phyloP scores from a whole-genome alignment of 2,888 invertebrate genomes.

The Metalampra italica region DNA sequence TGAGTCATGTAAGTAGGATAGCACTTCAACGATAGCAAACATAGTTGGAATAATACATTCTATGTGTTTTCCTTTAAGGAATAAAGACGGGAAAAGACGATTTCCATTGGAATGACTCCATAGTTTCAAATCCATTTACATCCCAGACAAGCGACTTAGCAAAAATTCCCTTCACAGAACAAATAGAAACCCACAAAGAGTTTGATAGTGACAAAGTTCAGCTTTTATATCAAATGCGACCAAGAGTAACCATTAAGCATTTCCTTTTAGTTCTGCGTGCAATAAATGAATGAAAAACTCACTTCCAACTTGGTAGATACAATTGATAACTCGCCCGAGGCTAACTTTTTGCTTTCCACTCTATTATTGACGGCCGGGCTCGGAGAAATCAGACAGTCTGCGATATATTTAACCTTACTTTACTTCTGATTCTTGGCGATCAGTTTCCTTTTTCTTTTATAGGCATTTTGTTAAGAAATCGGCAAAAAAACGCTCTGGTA shows the following conservation, averaged over 20 bases:
- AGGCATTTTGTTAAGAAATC: neutral
- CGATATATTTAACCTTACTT: conserved; percentile 34
- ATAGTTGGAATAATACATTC: too few species aligned
- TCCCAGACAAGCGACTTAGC: conserved; percentile 35
- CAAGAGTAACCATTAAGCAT: conserved; percentile 62
- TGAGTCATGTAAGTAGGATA: too few species aligned
- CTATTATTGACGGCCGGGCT: conserved; percentile 57
- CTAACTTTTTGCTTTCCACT: conserved; percentile 61
- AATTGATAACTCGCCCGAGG: conserved; percentile 66
- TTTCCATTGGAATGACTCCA: neutral
- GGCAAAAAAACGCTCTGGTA: too few species aligned
- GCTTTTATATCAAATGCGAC: conserved; percentile 51
- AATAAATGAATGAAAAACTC: conserved; percentile 68
- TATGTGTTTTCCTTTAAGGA: too few species aligned
- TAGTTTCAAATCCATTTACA: conserved; percentile 29
- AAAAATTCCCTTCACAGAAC: conserved; percentile 46
- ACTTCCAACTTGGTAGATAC: conserved; percentile 52
- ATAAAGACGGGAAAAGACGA: too few species aligned
- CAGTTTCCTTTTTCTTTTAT: conserved; percentile 25
- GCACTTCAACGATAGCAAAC: too few species aligned
- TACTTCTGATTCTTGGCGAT: conserved; percentile 23
- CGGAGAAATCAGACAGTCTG: conserved; percentile 35
- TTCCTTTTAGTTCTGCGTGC: conserved; percentile 54
- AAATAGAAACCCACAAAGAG: conserved; percentile 45
- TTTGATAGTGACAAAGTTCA: conserved; percentile 51